Evolutionary conservation across 2,797 vertebrate genomes (phyloP).

Genomic region (Aplochiton taeniatus): DNA sequence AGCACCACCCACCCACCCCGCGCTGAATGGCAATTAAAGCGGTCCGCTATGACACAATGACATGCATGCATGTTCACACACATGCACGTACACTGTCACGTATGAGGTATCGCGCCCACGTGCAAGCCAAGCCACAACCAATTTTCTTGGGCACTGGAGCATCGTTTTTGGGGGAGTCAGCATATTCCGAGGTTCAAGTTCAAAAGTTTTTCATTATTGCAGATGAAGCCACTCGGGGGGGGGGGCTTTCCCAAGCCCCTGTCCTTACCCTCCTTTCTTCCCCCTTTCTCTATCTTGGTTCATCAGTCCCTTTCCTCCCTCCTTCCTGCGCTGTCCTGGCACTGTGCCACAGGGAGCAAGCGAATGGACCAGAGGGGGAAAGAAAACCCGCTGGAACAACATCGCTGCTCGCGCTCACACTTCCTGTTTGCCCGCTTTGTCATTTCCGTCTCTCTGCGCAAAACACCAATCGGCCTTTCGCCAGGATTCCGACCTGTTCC

Average conservation of each 20-base stretch:
- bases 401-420: conserved; percentile 36
- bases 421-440: conserved; percentile 63
- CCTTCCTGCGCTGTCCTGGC: conserved; percentile 34
- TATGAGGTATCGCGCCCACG: neutral
- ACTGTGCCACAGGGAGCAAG: conserved; percentile 25
- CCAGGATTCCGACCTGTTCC: conserved; percentile 33
- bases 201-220: conserved; percentile 12
- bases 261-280: conserved; percentile 23
- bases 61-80: neutral
- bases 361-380: conserved; percentile 55
- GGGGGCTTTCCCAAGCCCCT: conserved; percentile 21
- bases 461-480: conserved; percentile 35
- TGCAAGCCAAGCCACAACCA: neutral
- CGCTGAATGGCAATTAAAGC: conserved; percentile 52
- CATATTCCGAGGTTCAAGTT: conserved; percentile 24
- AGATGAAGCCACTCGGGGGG: neutral
- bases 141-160: conserved; percentile 4
- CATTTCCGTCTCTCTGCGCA: conserved; percentile 61
- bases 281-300: neutral
- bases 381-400: conserved; percentile 60
- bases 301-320: conserved; percentile 39
- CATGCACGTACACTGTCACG: neutral
- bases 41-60: neutral
- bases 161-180: conserved; percentile 31
- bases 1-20: conserved; percentile 12